Conservation (phyloP, 2,888 invertebrate species). For the Mythimna vitellina region DNA sequence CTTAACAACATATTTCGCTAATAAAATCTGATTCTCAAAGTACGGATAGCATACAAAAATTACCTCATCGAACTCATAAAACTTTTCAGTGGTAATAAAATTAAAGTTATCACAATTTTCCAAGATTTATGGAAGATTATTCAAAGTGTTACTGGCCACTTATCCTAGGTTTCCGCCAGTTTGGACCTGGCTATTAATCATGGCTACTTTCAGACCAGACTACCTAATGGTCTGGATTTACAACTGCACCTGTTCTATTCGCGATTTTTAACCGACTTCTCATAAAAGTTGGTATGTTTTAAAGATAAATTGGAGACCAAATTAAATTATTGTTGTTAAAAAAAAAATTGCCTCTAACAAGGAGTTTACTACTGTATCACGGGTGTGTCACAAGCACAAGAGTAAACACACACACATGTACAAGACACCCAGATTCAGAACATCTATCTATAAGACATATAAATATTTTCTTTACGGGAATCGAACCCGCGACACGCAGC, state of each 20-base stretch:
- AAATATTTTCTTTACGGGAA: no score
- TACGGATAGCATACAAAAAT: not conserved
- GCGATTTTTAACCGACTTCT: slow-evolving; percentile 52
- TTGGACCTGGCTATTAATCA: slow-evolving; percentile 62
- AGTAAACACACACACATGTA: no score
- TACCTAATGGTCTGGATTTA: slow-evolving; percentile 55
- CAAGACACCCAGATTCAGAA: no score
- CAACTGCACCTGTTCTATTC: slow-evolving; percentile 52
- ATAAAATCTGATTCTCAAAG: not conserved
- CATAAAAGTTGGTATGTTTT: slow-evolving; percentile 3
- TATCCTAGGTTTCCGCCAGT: slow-evolving; percentile 42
- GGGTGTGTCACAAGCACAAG: no score
- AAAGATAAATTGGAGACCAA: slow-evolving; percentile 6
- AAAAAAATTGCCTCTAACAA: no score
- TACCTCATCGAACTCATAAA: slow-evolving; percentile 7
- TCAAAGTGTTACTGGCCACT: slow-evolving; percentile 54
- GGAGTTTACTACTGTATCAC: no score
- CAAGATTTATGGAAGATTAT: slow-evolving; percentile 61
- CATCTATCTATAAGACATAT: no score
- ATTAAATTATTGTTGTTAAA: no score
- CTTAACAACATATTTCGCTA: not conserved
- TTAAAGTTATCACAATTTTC: slow-evolving; percentile 45
- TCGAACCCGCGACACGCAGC: no score
- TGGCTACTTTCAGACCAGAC: slow-evolving; percentile 31
- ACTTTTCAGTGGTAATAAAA: slow-evolving; percentile 21